Percentiles rank a stretch among this genome's conserved stretches.
Evolutionary conservation across 64 coral and sea anemone species (phyloP).

Genomic region (Trachythela sp.): DNA sequence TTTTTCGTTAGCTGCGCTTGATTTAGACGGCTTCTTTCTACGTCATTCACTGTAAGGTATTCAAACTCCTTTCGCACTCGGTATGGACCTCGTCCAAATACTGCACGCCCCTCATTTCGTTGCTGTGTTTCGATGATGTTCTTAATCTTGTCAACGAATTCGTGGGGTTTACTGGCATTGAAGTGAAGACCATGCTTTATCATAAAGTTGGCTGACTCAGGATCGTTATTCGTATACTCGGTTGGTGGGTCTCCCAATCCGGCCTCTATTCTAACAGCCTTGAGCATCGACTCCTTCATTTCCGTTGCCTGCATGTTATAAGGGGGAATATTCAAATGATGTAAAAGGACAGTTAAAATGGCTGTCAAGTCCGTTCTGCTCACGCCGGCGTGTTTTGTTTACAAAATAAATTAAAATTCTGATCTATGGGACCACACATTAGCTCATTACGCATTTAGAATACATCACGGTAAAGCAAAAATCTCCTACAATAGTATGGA

Average conservation of each 20-base stretch:
- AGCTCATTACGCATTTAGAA: too few relatives aligned
- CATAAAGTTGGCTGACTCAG: conserved; percentile 6
- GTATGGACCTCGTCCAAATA: neutral
- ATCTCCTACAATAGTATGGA: too few relatives aligned
- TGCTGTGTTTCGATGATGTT: conserved; percentile 16
- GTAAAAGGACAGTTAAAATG: too few relatives aligned
- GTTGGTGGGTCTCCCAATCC: neutral
- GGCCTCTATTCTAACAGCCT: neutral
- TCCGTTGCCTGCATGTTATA: neutral
- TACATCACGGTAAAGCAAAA: too few relatives aligned
- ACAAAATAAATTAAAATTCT: too few relatives aligned
- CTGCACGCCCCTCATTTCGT: neutral
- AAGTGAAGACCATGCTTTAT: conserved; percentile 8
- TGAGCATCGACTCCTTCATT: neutral
- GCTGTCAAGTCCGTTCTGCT: too few relatives aligned
- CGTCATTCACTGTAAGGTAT: neutral
- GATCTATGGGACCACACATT: too few relatives aligned
- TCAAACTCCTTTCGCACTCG: neutral
- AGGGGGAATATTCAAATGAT: too few relatives aligned
- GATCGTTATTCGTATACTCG: neutral
- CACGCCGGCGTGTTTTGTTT: too few relatives aligned
- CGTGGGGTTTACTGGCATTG: neutral
- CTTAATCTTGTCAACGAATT: conserved; percentile 10
- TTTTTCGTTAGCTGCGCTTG: neutral
- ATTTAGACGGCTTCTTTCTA: neutral